Conservation (phyloP, 2,797 vertebrate species). For the Chiroxiphia lanceolata region DNA sequence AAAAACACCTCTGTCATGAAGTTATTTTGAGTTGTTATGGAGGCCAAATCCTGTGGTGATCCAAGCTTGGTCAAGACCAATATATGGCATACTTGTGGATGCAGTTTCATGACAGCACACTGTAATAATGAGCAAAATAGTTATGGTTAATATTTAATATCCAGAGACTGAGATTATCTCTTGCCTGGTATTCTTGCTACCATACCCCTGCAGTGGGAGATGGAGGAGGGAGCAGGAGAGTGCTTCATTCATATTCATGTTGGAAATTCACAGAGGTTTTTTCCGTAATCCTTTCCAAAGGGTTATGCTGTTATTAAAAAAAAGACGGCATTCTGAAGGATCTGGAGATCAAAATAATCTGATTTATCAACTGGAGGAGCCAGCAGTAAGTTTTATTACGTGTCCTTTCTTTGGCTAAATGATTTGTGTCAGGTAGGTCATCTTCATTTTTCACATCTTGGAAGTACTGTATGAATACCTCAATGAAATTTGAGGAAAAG, state of each 20-base stretch:
- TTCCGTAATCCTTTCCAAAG: background rate
- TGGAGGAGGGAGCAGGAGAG: background rate
- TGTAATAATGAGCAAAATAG: background rate
- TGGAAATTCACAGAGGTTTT: background rate
- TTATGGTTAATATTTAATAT: constrained; percentile 11
- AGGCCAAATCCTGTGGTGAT: background rate
- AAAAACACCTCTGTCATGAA: background rate
- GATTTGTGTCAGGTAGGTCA: background rate
- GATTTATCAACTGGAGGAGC: background rate
- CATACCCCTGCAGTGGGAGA: background rate
- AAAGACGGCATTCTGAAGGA: background rate
- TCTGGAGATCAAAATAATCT: constrained; percentile 9
- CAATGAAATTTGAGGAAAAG: background rate
- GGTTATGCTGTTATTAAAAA: background rate
- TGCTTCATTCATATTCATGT: background rate
- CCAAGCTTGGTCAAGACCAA: background rate
- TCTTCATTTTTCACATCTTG: background rate
- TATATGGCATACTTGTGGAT: background rate
- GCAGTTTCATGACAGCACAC: background rate
- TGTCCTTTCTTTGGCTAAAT: background rate
- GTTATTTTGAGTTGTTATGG: background rate
- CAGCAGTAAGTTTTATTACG: background rate
- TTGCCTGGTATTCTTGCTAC: background rate
- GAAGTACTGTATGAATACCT: background rate
- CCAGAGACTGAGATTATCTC: background rate